phyloP scores from a whole-genome alignment of 2,888 invertebrate genomes.

The Philopedon plagiatum region DNA sequence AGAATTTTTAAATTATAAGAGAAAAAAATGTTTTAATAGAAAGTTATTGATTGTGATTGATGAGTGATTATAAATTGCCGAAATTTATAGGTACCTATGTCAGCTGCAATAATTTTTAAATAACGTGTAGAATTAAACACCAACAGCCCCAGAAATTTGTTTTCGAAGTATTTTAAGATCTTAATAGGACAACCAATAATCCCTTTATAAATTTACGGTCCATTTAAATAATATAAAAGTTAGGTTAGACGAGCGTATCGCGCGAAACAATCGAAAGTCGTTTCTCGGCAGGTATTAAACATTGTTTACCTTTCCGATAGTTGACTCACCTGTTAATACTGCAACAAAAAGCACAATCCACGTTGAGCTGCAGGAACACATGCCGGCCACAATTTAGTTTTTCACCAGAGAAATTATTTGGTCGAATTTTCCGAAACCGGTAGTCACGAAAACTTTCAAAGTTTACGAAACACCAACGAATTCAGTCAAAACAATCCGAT shows the following conservation, averaged over 20 bases:
- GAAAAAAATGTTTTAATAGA: too few relatives aligned
- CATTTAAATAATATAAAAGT: neutral
- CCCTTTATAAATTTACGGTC: neutral
- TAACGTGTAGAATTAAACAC: too few relatives aligned
- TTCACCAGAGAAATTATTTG: neutral
- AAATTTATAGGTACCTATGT: too few relatives aligned
- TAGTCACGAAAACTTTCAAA: conserved; percentile 16
- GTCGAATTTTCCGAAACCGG: neutral
- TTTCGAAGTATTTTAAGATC: too few relatives aligned
- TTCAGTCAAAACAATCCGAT: neutral
- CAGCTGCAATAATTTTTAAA: too few relatives aligned
- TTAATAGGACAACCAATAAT: neutral
- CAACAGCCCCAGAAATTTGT: too few relatives aligned
- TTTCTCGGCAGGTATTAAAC: conserved; percentile 26
- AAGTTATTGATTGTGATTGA: too few relatives aligned
- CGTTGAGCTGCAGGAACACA: neutral
- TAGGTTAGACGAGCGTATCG: conserved; percentile 1
- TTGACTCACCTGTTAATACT: conserved; percentile 28
- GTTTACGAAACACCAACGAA: conserved; percentile 16
- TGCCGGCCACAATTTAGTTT: conserved; percentile 5
- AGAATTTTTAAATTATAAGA: too few relatives aligned
- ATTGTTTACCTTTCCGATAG: conserved; percentile 19
- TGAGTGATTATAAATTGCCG: too few relatives aligned
- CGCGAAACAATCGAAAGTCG: conserved; percentile 21
- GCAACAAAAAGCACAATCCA: conserved; percentile 17